phyloP scores from a whole-genome alignment of 2,113 vertebrate species.

The Penelope pileata region DNA sequence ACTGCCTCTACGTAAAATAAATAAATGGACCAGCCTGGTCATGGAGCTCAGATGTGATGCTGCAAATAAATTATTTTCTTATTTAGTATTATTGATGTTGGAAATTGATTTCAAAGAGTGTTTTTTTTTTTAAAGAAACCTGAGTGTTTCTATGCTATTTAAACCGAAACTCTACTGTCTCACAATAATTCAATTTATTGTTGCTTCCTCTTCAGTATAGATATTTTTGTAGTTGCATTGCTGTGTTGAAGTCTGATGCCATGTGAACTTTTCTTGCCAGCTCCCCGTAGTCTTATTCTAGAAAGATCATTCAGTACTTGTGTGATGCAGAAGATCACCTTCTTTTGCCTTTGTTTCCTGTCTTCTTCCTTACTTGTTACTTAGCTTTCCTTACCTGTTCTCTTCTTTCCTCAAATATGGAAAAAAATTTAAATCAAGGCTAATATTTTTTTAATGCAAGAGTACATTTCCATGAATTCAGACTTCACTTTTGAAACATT shows the following conservation, averaged over 20 bases:
- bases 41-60: neutral
- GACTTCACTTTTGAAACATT: neutral
- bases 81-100: neutral
- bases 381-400: neutral
- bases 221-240: neutral
- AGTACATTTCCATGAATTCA: neutral
- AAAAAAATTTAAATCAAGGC: neutral
- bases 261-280: neutral
- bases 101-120: neutral
- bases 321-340: neutral
- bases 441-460: neutral
- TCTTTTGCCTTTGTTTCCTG: neutral
- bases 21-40: neutral
- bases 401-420: neutral
- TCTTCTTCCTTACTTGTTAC: neutral
- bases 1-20: neutral
- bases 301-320: neutral
- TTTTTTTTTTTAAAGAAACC: neutral
- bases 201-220: neutral
- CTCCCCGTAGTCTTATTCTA: neutral
- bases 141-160: no score
- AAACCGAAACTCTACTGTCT: neutral
- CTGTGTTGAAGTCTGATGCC: neutral
- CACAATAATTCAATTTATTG: neutral
- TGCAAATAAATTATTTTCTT: neutral